These are phyloP conservation scores for Acrocera orbiculus DNA, from an alignment of 2,888 invertebrate genomes.

Conservation along the genomic window DNA sequence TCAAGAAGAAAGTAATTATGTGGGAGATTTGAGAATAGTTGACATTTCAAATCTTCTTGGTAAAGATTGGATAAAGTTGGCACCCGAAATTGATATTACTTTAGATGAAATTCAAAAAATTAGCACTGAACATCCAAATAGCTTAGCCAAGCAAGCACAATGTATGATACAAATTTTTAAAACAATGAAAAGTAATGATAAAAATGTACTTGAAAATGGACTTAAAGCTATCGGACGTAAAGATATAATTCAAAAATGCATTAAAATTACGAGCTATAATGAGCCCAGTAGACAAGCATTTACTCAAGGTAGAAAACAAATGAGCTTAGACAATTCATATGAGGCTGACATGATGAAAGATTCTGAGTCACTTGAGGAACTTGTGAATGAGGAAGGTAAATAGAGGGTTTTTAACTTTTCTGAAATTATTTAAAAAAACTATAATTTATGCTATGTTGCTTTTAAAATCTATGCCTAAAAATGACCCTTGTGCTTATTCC, in stretches of 20 bases:
- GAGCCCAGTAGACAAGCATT: constrained; percentile 9
- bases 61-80: constrained; percentile 51
- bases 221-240: constrained; percentile 73
- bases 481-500: too few relatives aligned
- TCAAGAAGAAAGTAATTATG: constrained; percentile 33
- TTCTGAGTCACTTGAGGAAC: constrained; percentile 33
- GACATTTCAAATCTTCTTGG: constrained; percentile 58
- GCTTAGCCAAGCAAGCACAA: constrained; percentile 58
- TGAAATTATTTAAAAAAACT: background rate
- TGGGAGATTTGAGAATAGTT: constrained; percentile 48
- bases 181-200: constrained; percentile 30
- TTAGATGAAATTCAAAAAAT: constrained; percentile 57
- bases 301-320: constrained; percentile 19
- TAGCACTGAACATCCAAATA: constrained; percentile 53
- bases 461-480: too few relatives aligned
- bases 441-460: constrained; percentile 1
- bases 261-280: constrained; percentile 26
- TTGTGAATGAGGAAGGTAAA: constrained; percentile 29
- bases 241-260: constrained; percentile 77
- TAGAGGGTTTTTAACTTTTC: constrained; percentile 1
- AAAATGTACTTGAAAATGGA: constrained; percentile 63
- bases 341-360: constrained; percentile 53
- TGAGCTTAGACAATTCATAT: constrained; percentile 34
- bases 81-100: constrained; percentile 51
- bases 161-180: constrained; percentile 43